Evolutionary conservation across 2,888 invertebrate species (phyloP).

Genomic region (Apamea crenata): DNA sequence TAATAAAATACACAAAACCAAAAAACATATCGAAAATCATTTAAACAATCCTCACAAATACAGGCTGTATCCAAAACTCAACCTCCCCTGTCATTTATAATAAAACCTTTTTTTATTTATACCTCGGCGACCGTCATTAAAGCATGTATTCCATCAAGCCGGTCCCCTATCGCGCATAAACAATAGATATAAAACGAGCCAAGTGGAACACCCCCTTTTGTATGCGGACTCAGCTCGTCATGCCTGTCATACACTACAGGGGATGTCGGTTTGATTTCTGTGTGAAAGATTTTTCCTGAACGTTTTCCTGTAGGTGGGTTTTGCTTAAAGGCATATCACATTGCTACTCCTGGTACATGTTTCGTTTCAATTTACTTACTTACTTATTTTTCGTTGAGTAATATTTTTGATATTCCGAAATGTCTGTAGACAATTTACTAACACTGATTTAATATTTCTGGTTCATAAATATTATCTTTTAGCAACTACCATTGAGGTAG

Average conservation of each 20-base stretch:
- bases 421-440: neutral
- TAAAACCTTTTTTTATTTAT: slow-evolving; percentile 69
- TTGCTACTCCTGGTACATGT: neutral
- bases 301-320: slow-evolving; percentile 55
- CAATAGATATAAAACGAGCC: slow-evolving; percentile 89
- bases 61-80: slow-evolving; percentile 60
- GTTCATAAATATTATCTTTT: neutral
- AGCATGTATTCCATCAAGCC: slow-evolving; percentile 83
- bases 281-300: slow-evolving; percentile 49
- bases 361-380: neutral
- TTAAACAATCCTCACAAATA: slow-evolving; percentile 29
- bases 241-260: slow-evolving; percentile 82
- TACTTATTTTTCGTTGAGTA: too few species aligned
- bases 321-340: neutral
- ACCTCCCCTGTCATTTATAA: slow-evolving; percentile 62
- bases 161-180: slow-evolving; percentile 81
- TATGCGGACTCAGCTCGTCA: slow-evolving; percentile 85
- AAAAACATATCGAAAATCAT: slow-evolving; percentile 25
- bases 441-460: neutral
- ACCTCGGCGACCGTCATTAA: slow-evolving; percentile 67
- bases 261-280: slow-evolving; percentile 67
- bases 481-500: too few species aligned
- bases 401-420: neutral
- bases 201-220: slow-evolving; percentile 88
- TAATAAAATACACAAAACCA: neutral